Base-by-base conservation (phyloP, 2,888 invertebrate genomes). In the Sycophila texana region DNA sequence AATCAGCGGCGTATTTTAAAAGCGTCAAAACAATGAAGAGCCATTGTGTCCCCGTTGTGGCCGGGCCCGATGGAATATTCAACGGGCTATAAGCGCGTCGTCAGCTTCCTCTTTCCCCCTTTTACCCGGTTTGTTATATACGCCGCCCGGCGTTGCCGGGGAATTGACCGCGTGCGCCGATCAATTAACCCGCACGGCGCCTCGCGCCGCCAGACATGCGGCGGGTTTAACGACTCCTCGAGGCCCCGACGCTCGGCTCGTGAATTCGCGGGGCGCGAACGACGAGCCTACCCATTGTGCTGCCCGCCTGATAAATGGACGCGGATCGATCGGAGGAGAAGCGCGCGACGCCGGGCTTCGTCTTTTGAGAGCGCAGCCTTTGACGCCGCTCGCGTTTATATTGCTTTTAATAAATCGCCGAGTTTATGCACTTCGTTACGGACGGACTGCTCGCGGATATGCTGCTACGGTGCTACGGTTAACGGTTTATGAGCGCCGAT, bases 141-240 rank as follows among this genome's bases (percentile, higher is more conserved):
- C 47, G 16, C 18, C 63, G 16, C 60, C 67, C 78, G 78, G 74
- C 74, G 74, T 65, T 71, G 79, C 58, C 65, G 73, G 74, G 74
- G 57, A 77, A 74, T 76, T 39, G 26, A 66, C 60, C 66, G 61
- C 51, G 79, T 73, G 79, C 66, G 77, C 68, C 81, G 83, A 84
- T 84, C 85, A 84, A 84, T 84, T 84, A 84, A 82, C 81, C 77
- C 72, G 73, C 65, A 65, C 65, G 68, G 74, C 68, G 61, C 72
- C 55, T 47, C 77, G 73, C 66, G 57, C 58, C 58, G 14, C 39
- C 39, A 39, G 39, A 65, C 7, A 16, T 10, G 47, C 12, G 30
- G 75, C 57, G 70, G 63, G 76, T 77, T 77, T 76, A 76, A 76
- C 75, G 75, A 77, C 71, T 77, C 67, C 60, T 68, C 65, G 39